Base-by-base conservation (phyloP, 2,113 vertebrate species). In the Gymnarchus niloticus region DNA sequence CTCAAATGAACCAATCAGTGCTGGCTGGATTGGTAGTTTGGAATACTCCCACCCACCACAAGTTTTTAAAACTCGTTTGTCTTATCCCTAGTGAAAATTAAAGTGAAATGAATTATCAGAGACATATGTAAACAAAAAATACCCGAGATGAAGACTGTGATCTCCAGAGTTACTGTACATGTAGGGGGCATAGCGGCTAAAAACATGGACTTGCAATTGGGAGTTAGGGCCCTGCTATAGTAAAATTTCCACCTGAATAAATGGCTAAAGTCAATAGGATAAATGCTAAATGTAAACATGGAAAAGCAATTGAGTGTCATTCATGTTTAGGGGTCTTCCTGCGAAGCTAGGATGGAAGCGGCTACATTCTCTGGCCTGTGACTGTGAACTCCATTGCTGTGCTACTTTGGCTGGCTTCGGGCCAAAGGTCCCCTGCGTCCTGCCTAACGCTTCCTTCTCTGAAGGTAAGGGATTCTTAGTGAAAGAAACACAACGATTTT, bases 351-450 rank as follows among this genome's bases (percentile, higher is more conserved):
- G 9, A 78, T 48, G 76, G 76, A 25, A 48, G 48, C 83, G 37
- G 46, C 61, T 1, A n/a, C 76, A n/a, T 76, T 54, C 25, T 33
- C 48, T 85, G 89, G 84, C 90, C 90, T 91, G 91, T 91, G 92
- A 91, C 92, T 93, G 92, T 90, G 89, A 89, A 92, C 84, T 90
- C 93, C 93, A 91, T 91, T 93, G 92, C 89, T 90, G 89, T 85
- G 87, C 56, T 73, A 57, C 88, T 90, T 54, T 37, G 57, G 61
- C 89, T 89, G 93, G 84, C 87, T 37, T 84, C 84, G 49, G 85
- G 85, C 88, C 69, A 87, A 88, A 85, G 87, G 89, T 88, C 88
- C 90, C 88, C 88, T 87, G 88, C 90, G 85, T 86, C 46, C 56
- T 28, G 85, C 57, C 88, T 89, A 85, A 87, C 21, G 81, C n/a